Base-by-base conservation (phyloP, 2,113 vertebrate genomes). In the Callithrix jacchus region DNA sequence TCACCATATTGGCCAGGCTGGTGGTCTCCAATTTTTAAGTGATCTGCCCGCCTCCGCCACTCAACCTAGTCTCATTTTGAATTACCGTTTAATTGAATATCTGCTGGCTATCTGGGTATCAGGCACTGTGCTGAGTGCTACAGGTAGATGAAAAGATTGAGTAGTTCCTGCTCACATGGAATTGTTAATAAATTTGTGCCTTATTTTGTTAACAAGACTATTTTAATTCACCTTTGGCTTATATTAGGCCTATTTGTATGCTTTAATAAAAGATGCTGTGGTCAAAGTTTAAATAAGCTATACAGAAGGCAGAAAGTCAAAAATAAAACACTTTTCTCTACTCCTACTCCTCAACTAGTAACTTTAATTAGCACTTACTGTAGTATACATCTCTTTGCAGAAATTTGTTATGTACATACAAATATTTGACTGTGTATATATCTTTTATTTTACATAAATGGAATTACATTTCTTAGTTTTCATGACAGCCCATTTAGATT, bases 221-320 rank as follows among this genome's bases (percentile, higher is more conserved):
- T 88, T 87, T 80, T 93, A 40, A 61, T 84, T 92, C 17, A 89
- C 12, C 17, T 96, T 95, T 89, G 35, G 40, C 14, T 87, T 73
- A 32, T 52, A 20, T 66, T 77, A 49, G 77, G 45, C 45, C 32
- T 86, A 11, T 47, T 88, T 56, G 27, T 73, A 12, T 79, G 45
- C 40, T 68, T 84, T 58, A 94, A 79, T 82, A 76, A 77, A 90
- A 73, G 52, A 42, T 61, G 9, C 8, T 85, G 83, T 93, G 25
- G 35, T 93, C 40, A 76, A 64, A 56, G 12, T 87, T 96, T 93
- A 95, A 96, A 66, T 13, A 95, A 66, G 71, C 68, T 11, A 17
- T 6, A 45, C 8, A 94, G 37, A 45, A 87, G 27, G 11, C 54
- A 89, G 61, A 88, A 84, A 70, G 45, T 93, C 35, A 66, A 70